These are phyloP conservation scores for Myrmecophaga tridactyla DNA, from an alignment of 2,113 vertebrate species.

Conservation along the genomic window DNA sequence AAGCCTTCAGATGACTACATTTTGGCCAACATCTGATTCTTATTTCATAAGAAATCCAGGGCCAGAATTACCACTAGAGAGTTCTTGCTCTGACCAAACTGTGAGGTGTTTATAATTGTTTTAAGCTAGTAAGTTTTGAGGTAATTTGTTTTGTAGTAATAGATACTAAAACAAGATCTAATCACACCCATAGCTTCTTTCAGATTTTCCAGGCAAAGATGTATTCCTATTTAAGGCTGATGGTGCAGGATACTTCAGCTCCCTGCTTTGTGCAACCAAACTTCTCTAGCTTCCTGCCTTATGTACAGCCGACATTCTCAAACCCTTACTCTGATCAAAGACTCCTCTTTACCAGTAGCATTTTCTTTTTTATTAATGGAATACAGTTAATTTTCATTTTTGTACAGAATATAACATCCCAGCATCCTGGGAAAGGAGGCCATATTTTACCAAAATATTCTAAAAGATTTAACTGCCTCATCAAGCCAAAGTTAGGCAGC, in stretches of 20 bases:
- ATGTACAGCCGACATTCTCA: neutral
- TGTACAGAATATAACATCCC: neutral
- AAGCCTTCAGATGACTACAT: neutral
- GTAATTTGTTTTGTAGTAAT: neutral
- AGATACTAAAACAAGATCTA: neutral
- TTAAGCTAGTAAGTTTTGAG: neutral
- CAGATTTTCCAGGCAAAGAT: neutral
- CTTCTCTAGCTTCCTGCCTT: neutral
- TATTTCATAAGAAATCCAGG: neutral
- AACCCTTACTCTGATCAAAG: neutral
- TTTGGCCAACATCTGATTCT: neutral
- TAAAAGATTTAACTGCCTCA: neutral
- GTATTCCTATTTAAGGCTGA: neutral
- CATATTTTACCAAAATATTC: neutral
- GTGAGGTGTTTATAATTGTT: neutral
- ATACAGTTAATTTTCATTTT: neutral
- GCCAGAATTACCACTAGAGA: fast-evolving
- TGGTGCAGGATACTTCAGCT: neutral
- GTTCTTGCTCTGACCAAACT: neutral
- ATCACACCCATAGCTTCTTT: neutral
- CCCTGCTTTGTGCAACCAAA: neutral
- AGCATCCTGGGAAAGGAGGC: neutral
- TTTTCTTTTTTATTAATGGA: neutral
- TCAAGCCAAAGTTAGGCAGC: neutral
- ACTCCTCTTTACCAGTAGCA: neutral